Percentiles rank a stretch among this genome's conserved stretches.
These are phyloP conservation scores for Sterrhoptilus dennistouni DNA, from an alignment of 2,113 vertebrate species.

Conservation along the genomic window DNA sequence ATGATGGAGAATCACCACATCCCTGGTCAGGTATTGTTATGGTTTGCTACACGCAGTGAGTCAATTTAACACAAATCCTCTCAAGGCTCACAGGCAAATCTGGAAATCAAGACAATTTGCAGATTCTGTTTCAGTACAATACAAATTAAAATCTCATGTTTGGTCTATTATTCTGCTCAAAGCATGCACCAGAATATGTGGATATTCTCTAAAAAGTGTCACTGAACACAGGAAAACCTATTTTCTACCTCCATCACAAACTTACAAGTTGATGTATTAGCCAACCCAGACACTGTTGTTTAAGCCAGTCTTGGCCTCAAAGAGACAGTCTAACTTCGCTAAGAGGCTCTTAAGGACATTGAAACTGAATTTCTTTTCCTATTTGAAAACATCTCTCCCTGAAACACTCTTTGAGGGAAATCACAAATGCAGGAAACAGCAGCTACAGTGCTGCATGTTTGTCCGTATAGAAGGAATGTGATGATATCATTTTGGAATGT, in stretches of 20 bases:
- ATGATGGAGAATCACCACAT: not conserved
- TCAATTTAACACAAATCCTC: not conserved
- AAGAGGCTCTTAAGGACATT: not conserved
- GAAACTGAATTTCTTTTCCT: constrained; percentile 28
- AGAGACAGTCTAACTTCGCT: not conserved
- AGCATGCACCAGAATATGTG: not conserved
- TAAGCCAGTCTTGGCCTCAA: not conserved
- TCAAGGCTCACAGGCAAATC: not conserved
- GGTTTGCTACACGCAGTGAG: not conserved
- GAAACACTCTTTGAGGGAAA: constrained; percentile 2
- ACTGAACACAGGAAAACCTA: not conserved
- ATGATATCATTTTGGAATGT: constrained; percentile 49
- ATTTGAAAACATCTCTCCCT: constrained; percentile 1
- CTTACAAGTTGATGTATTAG: not conserved
- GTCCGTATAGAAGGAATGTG: constrained; percentile 5
- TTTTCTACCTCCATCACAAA: not conserved
- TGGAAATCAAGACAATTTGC: not conserved
- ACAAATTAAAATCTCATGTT: not conserved
- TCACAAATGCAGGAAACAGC: constrained; percentile 52
- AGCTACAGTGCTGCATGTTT: not conserved
- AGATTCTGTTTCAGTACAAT: not conserved
- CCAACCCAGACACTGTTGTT: not conserved
- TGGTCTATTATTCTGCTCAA: not conserved
- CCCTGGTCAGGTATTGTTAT: not conserved
- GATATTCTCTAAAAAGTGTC: not conserved